Evolutionary conservation across 2,797 vertebrate species (phyloP), one percentile per base, ranked within the genome.

Genomic region (Sebastolobus alascanus): DNA sequence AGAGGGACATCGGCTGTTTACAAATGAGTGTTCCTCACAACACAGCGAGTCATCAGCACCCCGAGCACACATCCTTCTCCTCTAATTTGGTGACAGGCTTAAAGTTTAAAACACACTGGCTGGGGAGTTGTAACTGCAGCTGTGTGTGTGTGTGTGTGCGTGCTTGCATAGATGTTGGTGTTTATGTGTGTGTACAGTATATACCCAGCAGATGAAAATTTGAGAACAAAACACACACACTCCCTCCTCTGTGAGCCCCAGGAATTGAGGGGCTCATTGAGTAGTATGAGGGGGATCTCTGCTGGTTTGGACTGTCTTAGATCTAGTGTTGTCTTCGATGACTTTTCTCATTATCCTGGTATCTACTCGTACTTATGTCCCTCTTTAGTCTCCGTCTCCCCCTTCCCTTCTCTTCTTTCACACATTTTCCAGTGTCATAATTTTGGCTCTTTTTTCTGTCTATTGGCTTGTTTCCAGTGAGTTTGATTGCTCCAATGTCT

Each of bases 41-140:
- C 72, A 54, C 43, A 54, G 64, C 75, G 31, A 58, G 9, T 75
- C 76, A 77, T 81, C 74, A 73, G 84, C 66, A 80, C 61, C 33
- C 61, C 3, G 0, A 77, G 82, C 72, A 38, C 63, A 68, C 59
- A 80, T 72, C 70, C 60, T 33, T 80, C 73, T 67, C 68, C 66
- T 84, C 83, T 82, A 79, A 87, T 89, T 81, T 84, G 77, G 82
- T 65, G 77, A 75, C 74, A 56, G 68, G 66, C 68, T 50, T 82
- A 12, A 29, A 50, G 33, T 72, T 75, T 77, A 82, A 79, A 80
- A 78, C n/a, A 58, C 40, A 56, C 50, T 31, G 54, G 27, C 55
- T 29, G 6, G 60, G 64, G 68, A 73, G 52, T 27, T 22, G 60
- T 54, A 66, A 50, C 52, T 68, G 31, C 38, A 64, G 59, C 25